phyloP scores from a whole-genome alignment of 2,113 vertebrate genomes.

The Lepidothrix coronata region DNA sequence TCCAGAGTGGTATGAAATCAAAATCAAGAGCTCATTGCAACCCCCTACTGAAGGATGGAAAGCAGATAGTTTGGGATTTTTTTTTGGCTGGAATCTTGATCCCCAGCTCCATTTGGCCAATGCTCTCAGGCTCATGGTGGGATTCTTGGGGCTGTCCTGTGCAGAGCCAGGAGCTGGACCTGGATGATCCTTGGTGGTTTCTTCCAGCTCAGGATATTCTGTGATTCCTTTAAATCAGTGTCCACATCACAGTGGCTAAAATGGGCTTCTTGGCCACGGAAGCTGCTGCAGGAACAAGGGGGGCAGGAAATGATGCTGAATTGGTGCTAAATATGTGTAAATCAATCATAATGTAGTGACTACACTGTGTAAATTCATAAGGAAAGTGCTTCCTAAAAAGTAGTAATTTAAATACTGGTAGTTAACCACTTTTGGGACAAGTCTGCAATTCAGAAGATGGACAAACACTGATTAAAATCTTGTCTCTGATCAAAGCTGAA shows the following conservation, averaged over 20 bases:
- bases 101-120: fast-evolving
- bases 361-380: not conserved
- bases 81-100: not conserved
- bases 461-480: not conserved
- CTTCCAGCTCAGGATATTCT: not conserved
- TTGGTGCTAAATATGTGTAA: fast-evolving
- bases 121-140: too few species aligned
- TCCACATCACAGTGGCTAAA: not conserved
- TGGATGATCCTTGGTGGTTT: not conserved
- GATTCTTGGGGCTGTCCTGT: not conserved
- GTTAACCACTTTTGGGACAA: not conserved
- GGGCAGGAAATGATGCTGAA: not conserved
- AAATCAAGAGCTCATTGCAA: not conserved
- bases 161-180: not conserved
- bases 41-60: not conserved
- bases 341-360: too few species aligned
- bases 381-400: not conserved
- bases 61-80: too few species aligned
- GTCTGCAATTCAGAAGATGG: not conserved
- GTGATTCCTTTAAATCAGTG: not conserved
- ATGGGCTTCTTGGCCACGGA: fast-evolving
- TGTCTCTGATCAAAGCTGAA: not conserved
- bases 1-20: not conserved
- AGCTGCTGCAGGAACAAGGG: not conserved
- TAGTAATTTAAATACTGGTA: not conserved